phyloP scores from a whole-genome alignment of 2,797 vertebrate genomes.

The Rallus crepitans region DNA sequence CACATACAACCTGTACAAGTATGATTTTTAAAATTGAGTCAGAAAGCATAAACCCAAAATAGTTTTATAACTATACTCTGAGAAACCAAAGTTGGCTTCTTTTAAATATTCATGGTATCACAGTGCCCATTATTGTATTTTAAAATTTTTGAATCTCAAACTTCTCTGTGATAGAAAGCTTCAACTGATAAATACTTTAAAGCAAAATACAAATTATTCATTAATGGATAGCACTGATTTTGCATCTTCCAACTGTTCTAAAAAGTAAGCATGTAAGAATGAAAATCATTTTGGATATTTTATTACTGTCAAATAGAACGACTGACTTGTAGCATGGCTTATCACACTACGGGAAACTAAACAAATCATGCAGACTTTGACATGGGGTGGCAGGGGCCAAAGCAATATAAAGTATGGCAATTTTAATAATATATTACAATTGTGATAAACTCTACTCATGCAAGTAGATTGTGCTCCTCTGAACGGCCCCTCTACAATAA shows the following conservation, averaged over 20 bases:
- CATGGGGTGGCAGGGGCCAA: not conserved
- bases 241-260: not conserved
- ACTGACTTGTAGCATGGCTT: not conserved
- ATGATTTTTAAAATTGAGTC: not conserved
- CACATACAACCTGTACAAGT: not conserved
- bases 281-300: not conserved
- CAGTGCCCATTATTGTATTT: not conserved
- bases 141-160: not conserved
- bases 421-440: not conserved
- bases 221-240: not conserved
- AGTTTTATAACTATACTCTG: not conserved
- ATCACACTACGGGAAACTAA: not conserved
- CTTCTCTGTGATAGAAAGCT: not conserved
- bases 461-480: not conserved
- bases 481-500: not conserved
- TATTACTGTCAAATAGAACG: not conserved
- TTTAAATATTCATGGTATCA: not conserved
- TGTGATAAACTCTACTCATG: not conserved
- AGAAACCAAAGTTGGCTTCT: not conserved
- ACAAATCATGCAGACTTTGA: not conserved
- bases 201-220: not conserved
- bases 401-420: not conserved
- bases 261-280: not conserved
- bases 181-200: not conserved
- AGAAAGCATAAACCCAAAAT: not conserved